Conservation (phyloP, 2,888 invertebrate genomes). For the Prosapia bicincta region DNA sequence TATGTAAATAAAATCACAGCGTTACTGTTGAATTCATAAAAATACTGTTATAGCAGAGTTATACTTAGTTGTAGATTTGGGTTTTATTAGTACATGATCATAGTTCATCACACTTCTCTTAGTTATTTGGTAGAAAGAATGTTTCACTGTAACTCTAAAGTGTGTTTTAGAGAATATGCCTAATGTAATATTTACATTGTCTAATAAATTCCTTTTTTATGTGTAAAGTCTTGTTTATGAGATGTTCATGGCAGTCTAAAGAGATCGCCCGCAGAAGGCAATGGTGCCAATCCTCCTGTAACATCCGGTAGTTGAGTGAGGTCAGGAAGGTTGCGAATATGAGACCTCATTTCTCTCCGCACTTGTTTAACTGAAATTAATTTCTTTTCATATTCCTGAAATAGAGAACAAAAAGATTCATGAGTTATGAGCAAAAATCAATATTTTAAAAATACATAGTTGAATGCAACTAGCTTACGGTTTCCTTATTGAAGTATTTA, state of each 20-base stretch:
- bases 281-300: constrained; percentile 85
- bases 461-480: too few species aligned
- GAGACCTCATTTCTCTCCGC: constrained; percentile 84
- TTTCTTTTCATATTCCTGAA: constrained; percentile 88
- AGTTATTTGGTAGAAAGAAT: too few species aligned
- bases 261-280: constrained; percentile 93
- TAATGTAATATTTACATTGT: not conserved
- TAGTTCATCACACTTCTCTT: too few species aligned
- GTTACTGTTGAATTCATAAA: too few species aligned
- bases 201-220: not conserved
- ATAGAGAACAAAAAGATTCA: too few species aligned
- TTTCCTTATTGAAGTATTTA: too few species aligned
- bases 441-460: too few species aligned
- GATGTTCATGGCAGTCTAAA: constrained; percentile 60
- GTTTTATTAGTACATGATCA: too few species aligned
- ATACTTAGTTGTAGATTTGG: too few species aligned
- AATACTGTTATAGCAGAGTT: too few species aligned
- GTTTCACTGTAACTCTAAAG: not conserved
- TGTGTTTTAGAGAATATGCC: not conserved
- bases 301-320: constrained; percentile 88
- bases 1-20: too few species aligned
- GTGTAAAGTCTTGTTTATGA: not conserved
- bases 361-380: constrained; percentile 82
- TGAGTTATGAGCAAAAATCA: too few species aligned
- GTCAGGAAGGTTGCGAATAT: constrained; percentile 91